Conservation (phyloP, 64 coral and sea anemone species). For the Montipora cactus region DNA sequence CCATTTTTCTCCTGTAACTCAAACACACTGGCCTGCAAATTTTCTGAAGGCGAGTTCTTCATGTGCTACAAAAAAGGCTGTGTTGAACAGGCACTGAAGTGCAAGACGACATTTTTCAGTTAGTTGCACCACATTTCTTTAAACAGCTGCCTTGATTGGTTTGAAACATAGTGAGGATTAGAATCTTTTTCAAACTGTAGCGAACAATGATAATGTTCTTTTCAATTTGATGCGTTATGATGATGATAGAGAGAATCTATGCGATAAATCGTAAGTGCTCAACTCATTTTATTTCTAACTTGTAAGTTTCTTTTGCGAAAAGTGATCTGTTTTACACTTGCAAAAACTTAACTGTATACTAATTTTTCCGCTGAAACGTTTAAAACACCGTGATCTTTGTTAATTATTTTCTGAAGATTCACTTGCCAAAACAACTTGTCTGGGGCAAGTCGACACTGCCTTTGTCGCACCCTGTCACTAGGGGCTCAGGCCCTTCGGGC, state of each 20-base stretch:
- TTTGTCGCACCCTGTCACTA: not conserved
- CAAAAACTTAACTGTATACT: not conserved
- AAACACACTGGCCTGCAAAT: not conserved
- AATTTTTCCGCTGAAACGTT: not conserved
- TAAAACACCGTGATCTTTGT: not conserved
- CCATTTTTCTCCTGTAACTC: conserved; percentile 51
- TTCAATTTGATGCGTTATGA: conserved; percentile 17
- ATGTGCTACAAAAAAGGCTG: not conserved
- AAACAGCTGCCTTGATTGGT: not conserved
- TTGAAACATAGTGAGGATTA: not conserved
- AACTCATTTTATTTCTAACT: conserved; percentile 5
- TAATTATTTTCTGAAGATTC: not conserved
- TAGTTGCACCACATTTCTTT: not conserved
- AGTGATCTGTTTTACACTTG: not conserved
- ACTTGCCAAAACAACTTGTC: not conserved
- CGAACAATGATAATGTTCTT: conserved; percentile 30
- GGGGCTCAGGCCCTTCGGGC: too few species aligned
- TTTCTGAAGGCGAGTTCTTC: conserved; percentile 20
- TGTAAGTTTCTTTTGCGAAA: not conserved
- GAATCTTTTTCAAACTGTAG: conserved; percentile 32
- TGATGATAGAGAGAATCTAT: not conserved
- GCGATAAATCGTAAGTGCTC: conserved; percentile 2
- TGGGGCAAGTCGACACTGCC: conserved; percentile 14
- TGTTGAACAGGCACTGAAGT: not conserved
- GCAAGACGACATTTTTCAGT: not conserved